Percentiles rank a stretch among this genome's conserved stretches.
Evolutionary conservation across 2,113 vertebrate species (phyloP).

Genomic region (Prionailurus viverrinus): DNA sequence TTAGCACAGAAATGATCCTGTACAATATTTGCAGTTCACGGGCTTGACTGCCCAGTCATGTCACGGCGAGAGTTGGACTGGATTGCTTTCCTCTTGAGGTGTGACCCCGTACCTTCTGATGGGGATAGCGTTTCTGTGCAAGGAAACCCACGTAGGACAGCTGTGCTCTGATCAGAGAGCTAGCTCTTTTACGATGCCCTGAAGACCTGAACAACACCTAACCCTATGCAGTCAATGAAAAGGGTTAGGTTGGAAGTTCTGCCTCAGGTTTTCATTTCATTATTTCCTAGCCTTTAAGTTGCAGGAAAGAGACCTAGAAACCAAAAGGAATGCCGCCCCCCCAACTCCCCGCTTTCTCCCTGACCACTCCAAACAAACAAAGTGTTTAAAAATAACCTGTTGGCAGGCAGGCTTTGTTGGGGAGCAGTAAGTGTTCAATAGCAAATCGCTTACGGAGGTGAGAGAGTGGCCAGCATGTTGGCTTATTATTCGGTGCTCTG

Average conservation of each 20-base stretch:
- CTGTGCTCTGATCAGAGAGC: not conserved
- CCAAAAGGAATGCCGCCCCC: not conserved
- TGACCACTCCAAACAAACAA: not conserved
- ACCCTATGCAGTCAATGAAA: not conserved
- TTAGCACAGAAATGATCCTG: not conserved
- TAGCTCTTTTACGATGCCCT: not conserved
- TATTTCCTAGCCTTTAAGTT: conserved; percentile 21
- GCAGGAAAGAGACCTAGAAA: not conserved
- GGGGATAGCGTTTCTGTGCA: not conserved
- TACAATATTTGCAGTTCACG: not conserved
- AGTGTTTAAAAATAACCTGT: conserved; percentile 69
- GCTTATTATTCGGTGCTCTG: conserved; percentile 47
- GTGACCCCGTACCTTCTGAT: not conserved
- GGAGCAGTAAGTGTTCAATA: conserved; percentile 76
- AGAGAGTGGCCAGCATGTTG: not conserved
- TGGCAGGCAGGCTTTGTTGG: conserved; percentile 54
- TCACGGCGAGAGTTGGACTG: not conserved
- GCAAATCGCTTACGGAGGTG: conserved; percentile 63
- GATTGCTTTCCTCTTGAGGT: not conserved
- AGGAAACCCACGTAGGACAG: not conserved
- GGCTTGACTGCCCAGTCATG: not conserved
- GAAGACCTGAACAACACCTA: conserved; percentile 47
- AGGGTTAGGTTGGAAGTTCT: conserved; percentile 13
- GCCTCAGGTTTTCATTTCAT: conserved; percentile 45
- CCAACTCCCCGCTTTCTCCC: not conserved